Evolutionary conservation across 2,888 invertebrate genomes (phyloP), one percentile per base, ranked within the genome.

Genomic region (Trichopria drosophilae): DNA sequence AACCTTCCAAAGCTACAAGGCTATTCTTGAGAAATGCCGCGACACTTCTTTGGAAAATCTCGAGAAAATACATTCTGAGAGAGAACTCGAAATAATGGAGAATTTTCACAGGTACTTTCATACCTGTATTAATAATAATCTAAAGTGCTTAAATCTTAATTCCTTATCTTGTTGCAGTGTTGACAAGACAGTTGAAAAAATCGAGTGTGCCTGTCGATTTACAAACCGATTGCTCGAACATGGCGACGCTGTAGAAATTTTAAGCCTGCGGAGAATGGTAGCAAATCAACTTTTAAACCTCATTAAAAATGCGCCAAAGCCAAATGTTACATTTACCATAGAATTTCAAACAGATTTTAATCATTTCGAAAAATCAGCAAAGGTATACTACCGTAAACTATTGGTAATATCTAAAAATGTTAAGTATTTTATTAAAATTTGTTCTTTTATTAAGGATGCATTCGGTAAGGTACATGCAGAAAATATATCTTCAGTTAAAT

Each of bases 71-170:
- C 93, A 95, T 73, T 87, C 88, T 52, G 86, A 88, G 67, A 84
- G 92, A 53, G 93, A 93, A 75, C 80, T 94, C 28, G 87, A 88
- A 73, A 87, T 94, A 24, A 94, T 94, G 93, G 93, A 93, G 70
- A 80, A 88, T 55, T 85, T 88, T 68, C 88, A 90, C 68, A 84
- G 71, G 77, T 77, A 62, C 15, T 28, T n/a, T n/a, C n/a, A n/a
- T n/a, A n/a, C n/a, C n/a, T n/a, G n/a, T n/a, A n/a, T n/a, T n/a
- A n/a, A n/a, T n/a, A n/a, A n/a, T n/a, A n/a, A n/a, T n/a, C n/a
- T n/a, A n/a, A n/a, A n/a, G n/a, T 22, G 4, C 5, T 12, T 28
- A 5, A 39, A 44, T 16, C 13, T 44, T 41, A 18, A 43, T 47
- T 28, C 6, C 35, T 6, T 15, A 7, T 32, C 10, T 50, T 2